Base-by-base conservation (phyloP, 1,140 invertebrate species). In the Pomacea maculata region DNA sequence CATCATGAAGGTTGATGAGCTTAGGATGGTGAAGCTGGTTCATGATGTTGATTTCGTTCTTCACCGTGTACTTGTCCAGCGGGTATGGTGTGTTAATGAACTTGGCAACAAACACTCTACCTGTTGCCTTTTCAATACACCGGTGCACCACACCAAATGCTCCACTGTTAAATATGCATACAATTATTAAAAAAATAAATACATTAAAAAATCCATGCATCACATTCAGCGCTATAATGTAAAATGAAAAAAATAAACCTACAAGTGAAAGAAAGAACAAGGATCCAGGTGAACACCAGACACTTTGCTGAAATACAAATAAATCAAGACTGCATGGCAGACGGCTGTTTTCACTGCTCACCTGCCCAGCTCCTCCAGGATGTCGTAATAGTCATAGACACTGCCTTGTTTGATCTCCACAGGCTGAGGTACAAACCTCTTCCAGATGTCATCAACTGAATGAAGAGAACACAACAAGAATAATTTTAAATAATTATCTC, bases 1-100 rank as follows among this genome's bases (percentile, higher is more conserved):
- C 98, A 91, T 99, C 99, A 88, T 99, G 98, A 0, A 99, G 92
- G 88, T 99, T 98, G 86, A 99, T 98, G 45, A 99, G 93, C 92
- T 99, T 99, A 70, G 95, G 95, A 93, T 99, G 98, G 92, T 99
- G 97, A 4, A 99, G 92, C 87, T 99, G 97, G 91, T 99, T 99
- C 98, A 99, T 99, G 73, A 99, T 97, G 88, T 99, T 97, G 83
- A 99, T 99, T 93, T 99, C 99, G 87, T 99, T 97, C 83, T 96
- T 95, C 78, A 99, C 99, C 0, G 99, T 93, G 88, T 98, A 96
- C 89, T 99, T 99, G 91, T 99, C 98, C 94, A 97, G 95, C 21
- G 96, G 94, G 88, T 97, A 96, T 0, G 97, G 95, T 21, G 98
- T 97, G 8, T 97, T 97, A 87, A 99, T 99, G 91, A 99, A 99